Evolutionary conservation across 1,140 invertebrate genomes (phyloP), one percentile per base, ranked within the genome.

Genomic region (Dendrolimus punctatus): DNA sequence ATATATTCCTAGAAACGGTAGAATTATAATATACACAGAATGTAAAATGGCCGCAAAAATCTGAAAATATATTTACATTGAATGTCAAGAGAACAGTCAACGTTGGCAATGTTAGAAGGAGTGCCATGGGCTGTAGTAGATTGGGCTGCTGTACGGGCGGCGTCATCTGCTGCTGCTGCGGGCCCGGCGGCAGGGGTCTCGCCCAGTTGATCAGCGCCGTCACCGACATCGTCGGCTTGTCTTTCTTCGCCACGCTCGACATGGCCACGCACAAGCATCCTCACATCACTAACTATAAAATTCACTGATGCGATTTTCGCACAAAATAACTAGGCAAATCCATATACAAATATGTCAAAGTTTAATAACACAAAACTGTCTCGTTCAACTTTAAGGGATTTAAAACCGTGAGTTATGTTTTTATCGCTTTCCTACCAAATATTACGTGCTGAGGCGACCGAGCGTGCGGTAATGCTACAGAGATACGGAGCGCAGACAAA

Each of bases 211-310:
- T 94, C 76, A 94, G 93, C 66, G 92, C 92, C 66, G 92, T 92
- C 66, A 94, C 93, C 69, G 92, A 93, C 92, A 94, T 93, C 89
- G 93, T 94, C 55, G 93, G 93, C 77, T 94, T 94, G 80, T 94
- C 93, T 84, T 94, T 94, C 88, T 94, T 94, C 90, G 93, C 91
- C 92, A 93, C 70, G 66, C 76, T 80, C 60, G 83, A 83, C 83
- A 85, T 86, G 72, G 66, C 76, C 69, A 76, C 66, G 56, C 70
- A 80, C 78, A 75, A 80, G 57, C 74, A 79, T 80, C 79, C 78
- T 86, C 80, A 83, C 80, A 83, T 84, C 73, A 83, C 80, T 84
- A 67, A 49, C 51, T 66, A 67, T 53, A 43, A 60, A 64, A 49
- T 64, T 55, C 69, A 65, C 60, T 60, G 43, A 6, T 43, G 43